Evolutionary conservation across 2,888 invertebrate genomes (phyloP).

Genomic region (Palloptera scutellata): DNA sequence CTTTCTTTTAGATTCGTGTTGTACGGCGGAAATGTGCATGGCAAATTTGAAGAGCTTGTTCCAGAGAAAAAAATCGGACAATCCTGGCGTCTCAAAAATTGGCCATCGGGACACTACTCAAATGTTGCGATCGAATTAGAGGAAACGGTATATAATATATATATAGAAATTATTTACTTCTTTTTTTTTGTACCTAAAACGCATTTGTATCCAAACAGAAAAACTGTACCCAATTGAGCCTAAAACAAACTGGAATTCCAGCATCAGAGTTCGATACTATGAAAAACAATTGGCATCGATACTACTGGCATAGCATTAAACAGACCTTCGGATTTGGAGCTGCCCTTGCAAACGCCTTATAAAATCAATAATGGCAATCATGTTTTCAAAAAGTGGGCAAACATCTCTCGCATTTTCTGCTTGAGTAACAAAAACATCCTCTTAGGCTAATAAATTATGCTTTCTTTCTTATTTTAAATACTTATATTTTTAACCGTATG

Average conservation of each 20-base stretch:
- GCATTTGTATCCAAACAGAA: conserved; percentile 65
- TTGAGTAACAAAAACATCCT: not conserved
- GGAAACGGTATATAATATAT: conserved; percentile 72
- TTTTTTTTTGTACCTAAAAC: not conserved
- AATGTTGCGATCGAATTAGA: conserved; percentile 84
- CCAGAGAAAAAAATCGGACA: conserved; percentile 86
- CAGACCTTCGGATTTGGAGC: conserved; percentile 62
- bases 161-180: not conserved
- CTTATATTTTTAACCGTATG: not conserved
- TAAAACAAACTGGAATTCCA: conserved; percentile 89
- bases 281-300: conserved; percentile 87
- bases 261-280: conserved; percentile 80
- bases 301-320: conserved; percentile 96
- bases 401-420: not conserved
- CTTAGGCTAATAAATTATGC: conserved; percentile 4
- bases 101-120: conserved; percentile 93
- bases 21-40: conserved; percentile 91
- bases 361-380: conserved; percentile 1
- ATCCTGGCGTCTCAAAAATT: conserved; percentile 93
- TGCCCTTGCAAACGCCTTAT: conserved; percentile 31
- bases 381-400: not conserved
- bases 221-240: conserved; percentile 83
- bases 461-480: not conserved
- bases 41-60: conserved; percentile 85
- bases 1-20: conserved; percentile 73